Base-by-base conservation (phyloP, 2,797 vertebrate species). In the Channa striata region DNA sequence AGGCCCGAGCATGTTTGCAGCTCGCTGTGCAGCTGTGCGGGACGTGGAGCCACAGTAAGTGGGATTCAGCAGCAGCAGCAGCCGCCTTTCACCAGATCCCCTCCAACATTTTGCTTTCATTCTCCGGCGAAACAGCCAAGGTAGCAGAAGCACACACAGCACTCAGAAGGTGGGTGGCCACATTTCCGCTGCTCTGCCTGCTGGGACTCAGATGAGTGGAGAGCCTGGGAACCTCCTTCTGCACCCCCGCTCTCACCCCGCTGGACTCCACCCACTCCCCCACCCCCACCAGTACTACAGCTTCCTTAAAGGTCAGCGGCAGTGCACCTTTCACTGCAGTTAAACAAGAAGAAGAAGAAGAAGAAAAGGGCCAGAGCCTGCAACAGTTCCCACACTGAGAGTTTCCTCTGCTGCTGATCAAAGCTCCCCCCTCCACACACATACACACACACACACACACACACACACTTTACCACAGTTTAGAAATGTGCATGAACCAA, bases 91-190 rank as follows among this genome's bases (percentile, higher is more conserved):
- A 40, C 30, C 42, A 49, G 23, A 13, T 25, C 4, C 11, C 17
- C 30, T 2, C 25, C 42, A 5, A 1, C 30, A 44, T 25, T 5
- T 6, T 14, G 39, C 20, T 20, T 14, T 25, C 8, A 19, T 40
- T 47, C 37, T 65, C 3, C 20, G 21, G 49, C 37, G 40, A 53
- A 53, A 47, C 60, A 21, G 43, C 43, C 23, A 1, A 47, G 48
- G 17, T 48, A 49, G 36, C 39, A 51, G 42, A 61, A 40, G 37
- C 69, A 54, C 59, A 48, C 59, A 23, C 11, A 12, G 48, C 47
- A 44, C 57, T 78, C 54, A 59, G 48, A 12, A 78, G 57, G 79
- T 74, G 91, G 90, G 86, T 89, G 91, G 91, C 82, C 83, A 49
- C 67, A 73, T 80, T 74, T 72, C 83, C 73, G 87, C 60, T 65